phyloP scores from a whole-genome alignment of 2,113 vertebrate genomes.

The Merops nubicus region DNA sequence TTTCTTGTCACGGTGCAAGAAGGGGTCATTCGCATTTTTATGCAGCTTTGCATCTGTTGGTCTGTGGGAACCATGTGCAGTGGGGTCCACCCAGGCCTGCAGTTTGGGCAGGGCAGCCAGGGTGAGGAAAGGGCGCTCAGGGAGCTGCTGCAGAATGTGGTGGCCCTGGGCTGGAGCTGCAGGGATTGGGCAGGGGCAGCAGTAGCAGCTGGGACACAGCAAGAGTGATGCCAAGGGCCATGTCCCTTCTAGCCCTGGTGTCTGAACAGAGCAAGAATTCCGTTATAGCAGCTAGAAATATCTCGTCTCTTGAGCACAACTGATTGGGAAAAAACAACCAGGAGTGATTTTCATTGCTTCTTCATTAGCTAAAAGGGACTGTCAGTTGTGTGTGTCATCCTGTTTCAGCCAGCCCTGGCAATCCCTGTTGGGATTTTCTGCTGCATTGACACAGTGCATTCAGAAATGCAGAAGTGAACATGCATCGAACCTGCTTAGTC shows the following conservation, averaged over 20 bases:
- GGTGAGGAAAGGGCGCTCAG: accelerated
- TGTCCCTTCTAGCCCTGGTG: accelerated
- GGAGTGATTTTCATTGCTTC: not conserved
- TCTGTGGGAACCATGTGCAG: not conserved
- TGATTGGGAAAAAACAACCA: slow-evolving; percentile 3
- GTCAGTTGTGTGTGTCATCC: not conserved
- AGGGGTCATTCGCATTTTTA: accelerated
- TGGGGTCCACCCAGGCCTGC: accelerated
- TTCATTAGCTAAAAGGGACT: not conserved
- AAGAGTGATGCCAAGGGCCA: not conserved
- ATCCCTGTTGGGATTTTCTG: not conserved
- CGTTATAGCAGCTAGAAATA: not conserved
- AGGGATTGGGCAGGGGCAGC: accelerated
- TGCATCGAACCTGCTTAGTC: not conserved
- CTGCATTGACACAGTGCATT: not conserved
- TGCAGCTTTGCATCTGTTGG: not conserved
- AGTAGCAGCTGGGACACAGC: not conserved
- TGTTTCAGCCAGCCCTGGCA: not conserved
- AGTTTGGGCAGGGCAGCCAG: not conserved
- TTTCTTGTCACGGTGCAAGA: not conserved
- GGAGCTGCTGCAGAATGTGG: too few species aligned
- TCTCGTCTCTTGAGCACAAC: not conserved
- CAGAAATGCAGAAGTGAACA: not conserved
- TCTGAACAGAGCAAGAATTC: not conserved
- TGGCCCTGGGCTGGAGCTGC: accelerated